Evolutionary conservation across 2,888 invertebrate species (phyloP), one percentile per base, ranked within the genome.

Genomic region (Boloria euphrosyne): DNA sequence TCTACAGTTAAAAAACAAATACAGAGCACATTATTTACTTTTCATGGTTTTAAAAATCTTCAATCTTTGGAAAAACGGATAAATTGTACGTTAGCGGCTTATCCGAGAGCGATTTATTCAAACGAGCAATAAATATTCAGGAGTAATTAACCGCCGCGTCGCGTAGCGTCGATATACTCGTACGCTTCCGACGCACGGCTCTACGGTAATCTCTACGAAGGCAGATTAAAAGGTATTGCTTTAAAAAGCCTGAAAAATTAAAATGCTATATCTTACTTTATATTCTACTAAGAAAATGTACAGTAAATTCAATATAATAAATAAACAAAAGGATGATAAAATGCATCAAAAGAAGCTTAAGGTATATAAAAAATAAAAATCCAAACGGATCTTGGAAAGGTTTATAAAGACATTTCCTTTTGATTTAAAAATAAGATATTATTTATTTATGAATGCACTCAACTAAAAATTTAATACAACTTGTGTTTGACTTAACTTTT

Each of bases 61-160:
- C n/a, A 31, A 58, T 58, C 46, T 16, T 47, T 63, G 52, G 53
- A 47, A 49, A 54, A 64, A 67, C 55, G 61, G 27, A 60, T 61
- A 53, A 85, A 86, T 86, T 82, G 81, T 83, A 85, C 85, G 86
- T 83, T 84, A 87, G 85, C 85, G 85, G 86, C 85, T 86, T 86
- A 86, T 83, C 80, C 83, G 80, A 85, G 75, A 76, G 85, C 87
- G 87, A 88, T 89, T 89, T 90, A 90, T 89, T 89, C 89, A 89
- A 90, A 90, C 87, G 89, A 89, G 88, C 89, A 88, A 90, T 90
- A 90, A 90, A 90, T 90, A 90, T 90, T 90, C 90, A 90, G 84
- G 82, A 90, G 89, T 89, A 90, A 90, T 90, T 90, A 90, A 86
- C 87, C 85, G 78, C 79, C 81, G 80, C 59, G 59, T 49, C 16